Evolutionary conservation across 2,113 vertebrate genomes (phyloP), one percentile per base, ranked within the genome.

Genomic region (Phaethornis superciliosus): DNA sequence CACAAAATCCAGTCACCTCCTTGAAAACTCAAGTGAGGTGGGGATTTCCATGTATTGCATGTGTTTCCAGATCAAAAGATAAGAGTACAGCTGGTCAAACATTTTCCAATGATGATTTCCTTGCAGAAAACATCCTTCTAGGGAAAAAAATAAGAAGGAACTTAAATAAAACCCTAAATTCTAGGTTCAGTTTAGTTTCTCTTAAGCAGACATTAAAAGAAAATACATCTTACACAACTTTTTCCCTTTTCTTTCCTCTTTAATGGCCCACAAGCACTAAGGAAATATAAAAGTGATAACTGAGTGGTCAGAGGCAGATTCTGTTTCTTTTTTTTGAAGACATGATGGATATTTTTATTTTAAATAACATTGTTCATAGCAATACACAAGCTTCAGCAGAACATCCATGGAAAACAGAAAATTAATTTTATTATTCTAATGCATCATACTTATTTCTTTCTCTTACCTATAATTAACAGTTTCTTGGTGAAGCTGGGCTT

Each of bases 1-100:
- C 81, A 70, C 59, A 91, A 95, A 96, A 95, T 23, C 24, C 65
- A 89, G 69, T 62, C 93, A 92, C 6, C 94, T 60, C 78, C 92
- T 95, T 88, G 94, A 94, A 96, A 90, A 75, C 89, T 77, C 0
- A 60, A 94, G 93, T 70, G 85, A 95, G 95, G 95, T 80, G 96
- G 96, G 96, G 93, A 96, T 96, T 96, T 96, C 96, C 94, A 96
- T 80, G 94, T 94, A 96, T 95, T 96, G 94, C 94, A 70, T 95
- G 93, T 63, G 78, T 85, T 93, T 96, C 94, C 89, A 96, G 96
- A 96, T 96, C 64, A 72, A 30, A 94, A 94, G 95, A 96, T 95
- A 96, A 95, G 87, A 60, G 37, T 71, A 89, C 95, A 97, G 93
- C 96, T 96, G 95, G 94, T 94, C 94, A 96, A 97, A 97, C 85